A percentile compares a stretch with the other conserved stretches of the same genome.
Evolutionary conservation across 1,140 invertebrate genomes (phyloP).

Genomic region (Charaxes varanes): DNA sequence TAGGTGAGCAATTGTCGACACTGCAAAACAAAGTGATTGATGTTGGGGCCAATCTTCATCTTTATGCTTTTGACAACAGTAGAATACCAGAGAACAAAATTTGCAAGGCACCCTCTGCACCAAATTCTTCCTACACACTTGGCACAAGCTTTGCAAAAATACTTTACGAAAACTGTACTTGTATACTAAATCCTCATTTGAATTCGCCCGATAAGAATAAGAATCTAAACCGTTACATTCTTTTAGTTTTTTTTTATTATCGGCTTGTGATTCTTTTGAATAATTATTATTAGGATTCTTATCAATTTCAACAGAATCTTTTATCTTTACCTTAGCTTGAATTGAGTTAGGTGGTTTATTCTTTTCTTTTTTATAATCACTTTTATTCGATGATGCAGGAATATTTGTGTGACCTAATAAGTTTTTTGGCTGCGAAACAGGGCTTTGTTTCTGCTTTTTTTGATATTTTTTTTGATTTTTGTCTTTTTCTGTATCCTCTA

Average conservation of each 20-base stretch:
- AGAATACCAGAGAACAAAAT: conserved; percentile 62
- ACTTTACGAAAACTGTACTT: conserved; percentile 72
- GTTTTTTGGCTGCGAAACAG: conserved; percentile 71
- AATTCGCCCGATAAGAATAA: conserved; percentile 35
- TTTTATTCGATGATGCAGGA: conserved; percentile 73
- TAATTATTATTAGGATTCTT: conserved; percentile 26
- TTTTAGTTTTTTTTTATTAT: conserved; percentile 36
- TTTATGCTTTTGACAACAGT: conserved; percentile 62
- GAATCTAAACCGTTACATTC: conserved; percentile 32
- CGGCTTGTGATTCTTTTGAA: conserved; percentile 44
- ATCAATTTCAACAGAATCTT: conserved; percentile 52
- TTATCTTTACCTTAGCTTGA: conserved; percentile 63
- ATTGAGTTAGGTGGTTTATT: conserved; percentile 57
- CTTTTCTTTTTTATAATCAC: conserved; percentile 72
- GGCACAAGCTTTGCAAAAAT: conserved; percentile 58
- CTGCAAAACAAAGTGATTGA: conserved; percentile 63
- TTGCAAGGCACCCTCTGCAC: conserved; percentile 52
- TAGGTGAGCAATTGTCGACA: conserved; percentile 64
- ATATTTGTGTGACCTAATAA: conserved; percentile 69
- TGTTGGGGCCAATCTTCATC: conserved; percentile 66
- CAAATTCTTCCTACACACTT: conserved; percentile 62
- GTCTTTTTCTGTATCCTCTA: conserved; percentile 34
- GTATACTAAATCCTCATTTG: conserved; percentile 64
- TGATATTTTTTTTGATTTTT: conserved; percentile 11
- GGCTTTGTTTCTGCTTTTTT: conserved; percentile 35